phyloP scores from a whole-genome alignment of 2,797 vertebrate genomes.

The Melanotaenia trifasciata region DNA sequence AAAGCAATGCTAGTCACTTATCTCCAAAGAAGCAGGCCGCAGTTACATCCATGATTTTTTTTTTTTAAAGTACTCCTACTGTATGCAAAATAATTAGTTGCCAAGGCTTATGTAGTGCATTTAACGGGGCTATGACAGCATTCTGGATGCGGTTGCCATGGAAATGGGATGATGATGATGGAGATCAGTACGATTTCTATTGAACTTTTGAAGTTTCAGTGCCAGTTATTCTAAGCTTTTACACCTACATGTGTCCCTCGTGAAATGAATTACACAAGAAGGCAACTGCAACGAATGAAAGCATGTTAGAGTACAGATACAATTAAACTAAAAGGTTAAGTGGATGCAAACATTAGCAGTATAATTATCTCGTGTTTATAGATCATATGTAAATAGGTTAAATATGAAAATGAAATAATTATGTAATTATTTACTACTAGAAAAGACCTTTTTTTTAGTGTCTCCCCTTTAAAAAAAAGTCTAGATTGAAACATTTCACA shows the following conservation, averaged over 20 bases:
- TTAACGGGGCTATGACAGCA: constrained; percentile 28
- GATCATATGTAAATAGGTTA: background rate
- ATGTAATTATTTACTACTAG: background rate
- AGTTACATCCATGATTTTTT: background rate
- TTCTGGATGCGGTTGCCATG: constrained; percentile 23
- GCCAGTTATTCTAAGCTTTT: constrained; percentile 52
- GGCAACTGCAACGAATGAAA: constrained; percentile 24
- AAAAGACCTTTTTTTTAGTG: background rate
- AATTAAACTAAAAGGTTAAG: background rate
- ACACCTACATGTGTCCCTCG: constrained; percentile 51
- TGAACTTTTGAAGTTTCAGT: constrained; percentile 49
- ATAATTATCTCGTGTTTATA: background rate
- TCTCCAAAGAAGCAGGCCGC: background rate
- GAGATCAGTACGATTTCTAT: constrained; percentile 38
- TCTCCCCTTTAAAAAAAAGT: background rate
- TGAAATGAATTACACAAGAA: constrained; percentile 53
- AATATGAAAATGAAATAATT: background rate
- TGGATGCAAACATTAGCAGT: background rate
- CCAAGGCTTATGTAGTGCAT: constrained; percentile 3
- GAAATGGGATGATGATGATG: constrained; percentile 37
- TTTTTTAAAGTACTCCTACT: background rate
- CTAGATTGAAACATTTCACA: background rate
- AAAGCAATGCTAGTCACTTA: constrained; percentile 60
- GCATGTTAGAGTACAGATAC: constrained; percentile 2
- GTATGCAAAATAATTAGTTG: constrained; percentile 4